Conservation (phyloP, 2,888 invertebrate genomes). For the Asteroscopus sphinx region DNA sequence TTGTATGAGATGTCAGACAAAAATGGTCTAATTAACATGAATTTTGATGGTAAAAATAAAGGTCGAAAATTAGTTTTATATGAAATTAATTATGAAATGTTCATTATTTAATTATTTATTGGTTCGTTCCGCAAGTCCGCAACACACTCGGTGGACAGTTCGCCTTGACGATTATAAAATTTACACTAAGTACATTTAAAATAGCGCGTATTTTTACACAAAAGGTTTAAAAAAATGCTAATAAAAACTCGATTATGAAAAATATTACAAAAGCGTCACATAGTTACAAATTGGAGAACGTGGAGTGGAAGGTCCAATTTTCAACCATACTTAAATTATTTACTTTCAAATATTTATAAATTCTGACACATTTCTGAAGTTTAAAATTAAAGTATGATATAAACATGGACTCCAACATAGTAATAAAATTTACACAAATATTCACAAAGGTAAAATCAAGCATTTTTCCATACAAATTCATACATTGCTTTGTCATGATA, state of each 20-base stretch:
- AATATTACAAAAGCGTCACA: constrained; percentile 75
- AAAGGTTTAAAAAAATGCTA: constrained; percentile 62
- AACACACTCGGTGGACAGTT: constrained; percentile 35
- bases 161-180: constrained; percentile 51
- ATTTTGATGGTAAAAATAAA: no score
- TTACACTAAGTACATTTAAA: constrained; percentile 65
- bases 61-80: no score
- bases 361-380: constrained; percentile 11
- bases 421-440: constrained; percentile 80
- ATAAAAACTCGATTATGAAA: constrained; percentile 68
- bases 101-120: no score
- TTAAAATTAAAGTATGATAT: constrained; percentile 22
- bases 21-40: no score
- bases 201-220: constrained; percentile 56
- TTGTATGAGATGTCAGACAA: no score
- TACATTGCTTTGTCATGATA: constrained; percentile 87
- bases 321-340: constrained; percentile 8
- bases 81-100: no score
- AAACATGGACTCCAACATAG: constrained; percentile 51
- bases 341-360: no score
- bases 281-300: constrained; percentile 61
- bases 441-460: constrained; percentile 74
- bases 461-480: constrained; percentile 76
- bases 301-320: constrained; percentile 51
- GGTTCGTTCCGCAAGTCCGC: no score